Conservation (phyloP, 1,140 invertebrate genomes). For the Sesamia nonagrioides region DNA sequence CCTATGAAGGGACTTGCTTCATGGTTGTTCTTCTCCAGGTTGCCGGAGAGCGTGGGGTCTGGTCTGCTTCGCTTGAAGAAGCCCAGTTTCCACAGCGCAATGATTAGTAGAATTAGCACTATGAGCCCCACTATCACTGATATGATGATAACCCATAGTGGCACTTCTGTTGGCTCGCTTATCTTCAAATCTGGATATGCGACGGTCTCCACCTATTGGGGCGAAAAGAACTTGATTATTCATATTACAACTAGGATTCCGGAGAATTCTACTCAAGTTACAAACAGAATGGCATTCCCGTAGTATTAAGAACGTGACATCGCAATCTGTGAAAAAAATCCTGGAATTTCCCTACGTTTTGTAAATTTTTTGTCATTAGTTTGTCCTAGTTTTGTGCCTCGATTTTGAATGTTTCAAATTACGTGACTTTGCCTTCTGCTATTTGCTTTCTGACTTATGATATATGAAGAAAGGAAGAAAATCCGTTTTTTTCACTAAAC, state of each 20-base stretch:
- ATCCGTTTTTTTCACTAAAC: too few species aligned
- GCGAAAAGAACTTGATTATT: conserved; percentile 60
- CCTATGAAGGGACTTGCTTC: conserved; percentile 89
- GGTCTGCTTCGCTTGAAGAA: conserved; percentile 95
- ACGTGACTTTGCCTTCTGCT: too few species aligned
- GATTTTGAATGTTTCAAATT: too few species aligned
- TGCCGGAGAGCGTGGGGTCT: conserved; percentile 94
- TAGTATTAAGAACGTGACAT: too few species aligned
- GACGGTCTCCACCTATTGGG: conserved; percentile 91
- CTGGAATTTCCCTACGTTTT: too few species aligned
- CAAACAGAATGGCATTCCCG: too few species aligned
- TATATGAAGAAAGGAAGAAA: too few species aligned
- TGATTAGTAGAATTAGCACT: conserved; percentile 92
- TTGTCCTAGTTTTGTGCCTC: too few species aligned
- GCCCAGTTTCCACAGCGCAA: conserved; percentile 94
- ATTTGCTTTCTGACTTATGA: too few species aligned
- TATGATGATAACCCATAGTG: conserved; percentile 94
- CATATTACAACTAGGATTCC: neutral
- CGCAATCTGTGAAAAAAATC: too few species aligned
- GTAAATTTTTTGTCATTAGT: too few species aligned
- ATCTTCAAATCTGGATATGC: conserved; percentile 93
- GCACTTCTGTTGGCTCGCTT: conserved; percentile 91
- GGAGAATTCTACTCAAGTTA: too few species aligned
- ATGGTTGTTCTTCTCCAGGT: conserved; percentile 92
- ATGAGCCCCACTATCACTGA: conserved; percentile 93